Evolutionary conservation across 2,888 invertebrate genomes (phyloP).

Genomic region (Myopa tessellatipennis): DNA sequence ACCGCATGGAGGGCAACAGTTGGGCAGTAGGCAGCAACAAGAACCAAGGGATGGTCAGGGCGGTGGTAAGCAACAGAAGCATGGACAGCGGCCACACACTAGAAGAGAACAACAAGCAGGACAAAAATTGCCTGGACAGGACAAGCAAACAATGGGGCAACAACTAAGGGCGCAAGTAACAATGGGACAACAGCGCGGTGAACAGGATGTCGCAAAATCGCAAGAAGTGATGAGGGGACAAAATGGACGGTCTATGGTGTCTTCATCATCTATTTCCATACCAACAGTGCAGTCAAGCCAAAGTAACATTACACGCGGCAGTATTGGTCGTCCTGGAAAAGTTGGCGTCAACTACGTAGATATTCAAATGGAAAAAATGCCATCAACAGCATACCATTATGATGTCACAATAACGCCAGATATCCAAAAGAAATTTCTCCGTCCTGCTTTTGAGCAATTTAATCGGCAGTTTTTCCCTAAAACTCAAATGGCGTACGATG

Average conservation of each 20-base stretch:
- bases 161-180: slow-evolving; percentile 15
- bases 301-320: slow-evolving; percentile 57
- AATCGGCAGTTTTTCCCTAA: slow-evolving; percentile 66
- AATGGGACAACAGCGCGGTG: not conserved
- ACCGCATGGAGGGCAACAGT: too few species aligned
- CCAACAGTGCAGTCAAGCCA: slow-evolving; percentile 35
- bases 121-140: not conserved
- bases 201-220: too few species aligned
- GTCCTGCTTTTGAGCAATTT: slow-evolving; percentile 68
- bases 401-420: slow-evolving; percentile 82
- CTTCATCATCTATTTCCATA: slow-evolving; percentile 14
- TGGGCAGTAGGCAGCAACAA: not conserved
- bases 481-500: slow-evolving; percentile 77
- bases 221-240: too few species aligned
- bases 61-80: slow-evolving; percentile 15
- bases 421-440: slow-evolving; percentile 74
- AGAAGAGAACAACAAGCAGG: not conserved
- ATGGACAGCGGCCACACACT: slow-evolving; percentile 8
- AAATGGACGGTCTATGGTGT: not conserved
- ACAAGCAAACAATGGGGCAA: not conserved
- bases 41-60: slow-evolving; percentile 15
- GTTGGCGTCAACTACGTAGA: slow-evolving; percentile 76
- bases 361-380: slow-evolving; percentile 70
- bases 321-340: slow-evolving; percentile 66
- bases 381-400: slow-evolving; percentile 77